Conservation (phyloP, 1,140 invertebrate genomes). For the Drosophila ironensis region DNA sequence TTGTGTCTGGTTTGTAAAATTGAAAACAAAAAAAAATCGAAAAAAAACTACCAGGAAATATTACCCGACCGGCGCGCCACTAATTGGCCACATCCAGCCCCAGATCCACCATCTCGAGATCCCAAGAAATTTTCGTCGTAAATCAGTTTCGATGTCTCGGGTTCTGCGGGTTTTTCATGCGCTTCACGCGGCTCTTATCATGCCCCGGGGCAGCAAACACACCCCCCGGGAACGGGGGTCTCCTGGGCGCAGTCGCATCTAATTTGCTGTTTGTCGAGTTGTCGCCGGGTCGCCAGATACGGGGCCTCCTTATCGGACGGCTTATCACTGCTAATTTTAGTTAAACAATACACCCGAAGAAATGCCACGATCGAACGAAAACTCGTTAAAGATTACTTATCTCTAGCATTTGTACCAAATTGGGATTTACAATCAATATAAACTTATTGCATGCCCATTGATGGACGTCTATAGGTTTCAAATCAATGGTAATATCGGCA, state of each 20-base stretch:
- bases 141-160: slow-evolving; percentile 45
- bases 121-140: slow-evolving; percentile 24
- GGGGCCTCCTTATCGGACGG: slow-evolving; percentile 8
- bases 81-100: slow-evolving; percentile 24
- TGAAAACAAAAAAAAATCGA: slow-evolving; percentile 31
- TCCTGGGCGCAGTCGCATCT: slow-evolving; percentile 23
- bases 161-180: not conserved
- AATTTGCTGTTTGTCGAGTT: slow-evolving; percentile 36
- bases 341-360: too few species aligned
- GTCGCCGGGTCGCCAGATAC: slow-evolving; percentile 14
- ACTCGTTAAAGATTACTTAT: too few species aligned
- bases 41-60: too few species aligned
- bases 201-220: not conserved
- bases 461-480: too few species aligned
- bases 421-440: too few species aligned
- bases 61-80: slow-evolving; percentile 18
- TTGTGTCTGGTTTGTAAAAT: slow-evolving; percentile 36
- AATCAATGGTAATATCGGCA: too few species aligned
- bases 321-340: slow-evolving; percentile 48
- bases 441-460: too few species aligned
- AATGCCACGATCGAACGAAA: too few species aligned
- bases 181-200: slow-evolving; percentile 11
- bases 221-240: not conserved
- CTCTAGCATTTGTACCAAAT: too few species aligned
- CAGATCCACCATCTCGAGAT: not conserved